phyloP scores from a whole-genome alignment of 2,888 invertebrate species.

The Synanthedon formicaeformis region DNA sequence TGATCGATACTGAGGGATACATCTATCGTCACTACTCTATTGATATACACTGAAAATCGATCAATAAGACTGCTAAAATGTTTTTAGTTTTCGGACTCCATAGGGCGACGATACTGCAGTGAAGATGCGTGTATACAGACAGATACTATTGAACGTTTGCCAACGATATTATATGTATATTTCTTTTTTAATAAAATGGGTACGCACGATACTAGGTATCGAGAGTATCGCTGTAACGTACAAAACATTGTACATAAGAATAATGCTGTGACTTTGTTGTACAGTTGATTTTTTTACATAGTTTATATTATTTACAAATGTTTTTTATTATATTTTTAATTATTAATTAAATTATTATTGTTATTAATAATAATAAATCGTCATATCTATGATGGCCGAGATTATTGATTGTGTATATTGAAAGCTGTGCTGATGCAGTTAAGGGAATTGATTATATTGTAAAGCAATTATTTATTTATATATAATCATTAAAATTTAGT shows the following conservation, averaged over 20 bases:
- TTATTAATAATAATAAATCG: constrained; percentile 40
- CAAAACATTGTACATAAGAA: constrained; percentile 2
- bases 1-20: too few species aligned
- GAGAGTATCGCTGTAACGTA: not conserved
- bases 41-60: too few species aligned
- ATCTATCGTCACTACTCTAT: too few species aligned
- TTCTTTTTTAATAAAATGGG: constrained; percentile 14
- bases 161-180: not conserved
- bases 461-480: constrained; percentile 8
- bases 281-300: constrained; percentile 46
- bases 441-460: constrained; percentile 49
- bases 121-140: too few species aligned
- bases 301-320: constrained; percentile 42
- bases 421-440: constrained; percentile 24
- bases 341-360: constrained; percentile 41
- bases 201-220: not conserved
- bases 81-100: too few species aligned
- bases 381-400: constrained; percentile 53
- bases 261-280: constrained; percentile 45
- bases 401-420: constrained; percentile 22
- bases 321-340: constrained; percentile 46
- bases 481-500: constrained; percentile 13
- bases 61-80: too few species aligned
- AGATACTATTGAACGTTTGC: not conserved
- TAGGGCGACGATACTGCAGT: too few species aligned